These are phyloP conservation scores for Gortyna flavago DNA, from an alignment of 2,888 invertebrate genomes.

Conservation along the genomic window DNA sequence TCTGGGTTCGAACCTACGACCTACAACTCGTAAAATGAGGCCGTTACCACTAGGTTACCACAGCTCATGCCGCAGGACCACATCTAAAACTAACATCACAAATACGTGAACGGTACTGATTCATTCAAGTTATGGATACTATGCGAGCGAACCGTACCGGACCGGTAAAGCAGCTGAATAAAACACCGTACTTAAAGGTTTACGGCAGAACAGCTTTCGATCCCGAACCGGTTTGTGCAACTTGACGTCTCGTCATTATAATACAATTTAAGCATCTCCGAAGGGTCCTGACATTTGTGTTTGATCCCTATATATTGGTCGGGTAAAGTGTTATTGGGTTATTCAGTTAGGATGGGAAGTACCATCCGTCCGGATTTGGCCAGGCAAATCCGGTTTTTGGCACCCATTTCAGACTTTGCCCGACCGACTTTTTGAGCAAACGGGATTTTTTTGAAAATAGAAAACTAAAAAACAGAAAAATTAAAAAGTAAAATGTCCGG, in stretches of 20 bases:
- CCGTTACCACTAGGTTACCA: too few species aligned
- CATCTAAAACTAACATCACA: too few species aligned
- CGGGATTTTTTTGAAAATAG: too few species aligned
- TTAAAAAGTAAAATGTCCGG: neutral
- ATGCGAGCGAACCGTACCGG: constrained; percentile 6
- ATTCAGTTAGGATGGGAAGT: too few species aligned
- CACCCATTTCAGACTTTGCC: too few species aligned
- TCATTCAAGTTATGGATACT: constrained; percentile 13
- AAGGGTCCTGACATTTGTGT: neutral
- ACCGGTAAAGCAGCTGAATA: constrained; percentile 27
- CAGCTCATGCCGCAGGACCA: too few species aligned
- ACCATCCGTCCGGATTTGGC: too few species aligned
- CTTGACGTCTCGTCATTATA: constrained; percentile 5
- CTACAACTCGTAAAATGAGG: too few species aligned
- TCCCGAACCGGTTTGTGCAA: constrained; percentile 48
- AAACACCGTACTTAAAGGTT: constrained; percentile 21
- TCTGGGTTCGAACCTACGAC: too few species aligned
- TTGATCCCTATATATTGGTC: neutral
- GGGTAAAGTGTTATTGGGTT: neutral
- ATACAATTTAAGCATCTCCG: neutral
- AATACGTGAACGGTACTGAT: constrained; percentile 7
- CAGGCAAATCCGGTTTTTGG: too few species aligned
- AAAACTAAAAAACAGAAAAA: neutral
- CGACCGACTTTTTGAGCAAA: too few species aligned
- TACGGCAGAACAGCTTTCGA: constrained; percentile 51